These are phyloP conservation scores for Geodia barretti DNA, from an alignment of 37 sponge, comb jelly and placozoan species.

Conservation along the genomic window DNA sequence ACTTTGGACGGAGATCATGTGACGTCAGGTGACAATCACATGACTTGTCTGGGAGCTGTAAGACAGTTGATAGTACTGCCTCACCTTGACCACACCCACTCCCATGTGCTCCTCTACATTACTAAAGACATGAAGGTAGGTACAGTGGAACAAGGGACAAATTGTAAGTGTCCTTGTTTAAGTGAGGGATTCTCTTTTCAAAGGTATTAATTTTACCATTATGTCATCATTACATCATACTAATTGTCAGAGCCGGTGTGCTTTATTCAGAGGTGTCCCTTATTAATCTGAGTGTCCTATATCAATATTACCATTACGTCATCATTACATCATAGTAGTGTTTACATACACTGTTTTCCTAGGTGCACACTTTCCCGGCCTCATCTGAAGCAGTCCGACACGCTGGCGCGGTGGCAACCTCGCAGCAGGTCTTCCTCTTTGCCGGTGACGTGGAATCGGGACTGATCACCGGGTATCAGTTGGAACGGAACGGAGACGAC, in stretches of 20 bases:
- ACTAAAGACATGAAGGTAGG: constrained; percentile 23
- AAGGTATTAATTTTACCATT: no score
- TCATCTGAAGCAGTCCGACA: constrained; percentile 16
- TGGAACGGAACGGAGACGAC: background rate
- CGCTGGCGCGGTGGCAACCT: background rate
- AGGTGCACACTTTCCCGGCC: constrained; percentile 22
- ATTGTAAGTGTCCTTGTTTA: no score
- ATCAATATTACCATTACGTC: no score
- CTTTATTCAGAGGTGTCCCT: background rate
- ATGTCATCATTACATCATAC: no score
- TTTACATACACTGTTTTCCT: background rate
- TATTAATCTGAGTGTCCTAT: no score
- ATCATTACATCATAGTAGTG: no score
- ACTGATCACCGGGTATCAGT: constrained; percentile 11
- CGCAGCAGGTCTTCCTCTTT: constrained; percentile 24
- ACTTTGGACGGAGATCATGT: background rate
- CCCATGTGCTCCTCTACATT: constrained; percentile 50
- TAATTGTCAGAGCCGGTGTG: no score
- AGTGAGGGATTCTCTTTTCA: no score
- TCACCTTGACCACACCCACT: constrained; percentile 56
- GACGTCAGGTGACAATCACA: background rate
- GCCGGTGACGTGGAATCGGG: background rate
- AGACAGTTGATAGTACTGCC: constrained; percentile 58
- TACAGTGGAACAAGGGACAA: no score
- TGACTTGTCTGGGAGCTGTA: constrained; percentile 58